Evolutionary conservation across 2,888 invertebrate genomes (phyloP), one percentile per base, ranked within the genome.

Genomic region (Anticlea derivata): DNA sequence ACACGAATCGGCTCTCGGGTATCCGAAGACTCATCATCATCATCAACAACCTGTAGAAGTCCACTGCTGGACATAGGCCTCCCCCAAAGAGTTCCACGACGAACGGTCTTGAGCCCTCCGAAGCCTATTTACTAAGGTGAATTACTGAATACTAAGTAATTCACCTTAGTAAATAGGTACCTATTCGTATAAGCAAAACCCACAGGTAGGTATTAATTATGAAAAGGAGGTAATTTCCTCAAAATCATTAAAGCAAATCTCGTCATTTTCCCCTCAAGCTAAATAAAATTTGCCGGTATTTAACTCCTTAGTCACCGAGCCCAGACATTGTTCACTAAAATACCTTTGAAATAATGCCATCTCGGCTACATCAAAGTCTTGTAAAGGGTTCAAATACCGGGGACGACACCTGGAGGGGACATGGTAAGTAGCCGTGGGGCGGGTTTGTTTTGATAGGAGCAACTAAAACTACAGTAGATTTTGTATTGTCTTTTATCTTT

Each of bases 341-440:
- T 73, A 58, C 47, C 65, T 56, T 53, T 48, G 48, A 64, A 70
- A 73, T 75, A 73, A 66, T 67, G 45, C 59, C 55, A 62, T 76
- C 69, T 78, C 71, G 66, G 57, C 55, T 75, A 78, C 76, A 80
- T 82, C 82, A 82, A 82, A 83, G 60, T 70, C 71, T 72, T 68
- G 68, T 58, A 65, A 77, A 77, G 81, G 78, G 80, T 80, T 79
- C 58, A 60, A 68, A 53, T 50, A 43, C 43, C 43, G 66, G 63
- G 71, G 60, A 67, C 64, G 75, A 80, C 75, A 80, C 80, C 67
- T 62, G 65, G 70, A 10, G 46, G 75, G 58, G 27, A 27, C 8
- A 53, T 35, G 69, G 79, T 78, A 80, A 64, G 75, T 57, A 60
- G 31, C 29, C 26, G n/a, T 41, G 37, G 5, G 27, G 11, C 1